Conservation (phyloP, 2,797 vertebrate genomes). For the Pseudochaenichthys georgianus region DNA sequence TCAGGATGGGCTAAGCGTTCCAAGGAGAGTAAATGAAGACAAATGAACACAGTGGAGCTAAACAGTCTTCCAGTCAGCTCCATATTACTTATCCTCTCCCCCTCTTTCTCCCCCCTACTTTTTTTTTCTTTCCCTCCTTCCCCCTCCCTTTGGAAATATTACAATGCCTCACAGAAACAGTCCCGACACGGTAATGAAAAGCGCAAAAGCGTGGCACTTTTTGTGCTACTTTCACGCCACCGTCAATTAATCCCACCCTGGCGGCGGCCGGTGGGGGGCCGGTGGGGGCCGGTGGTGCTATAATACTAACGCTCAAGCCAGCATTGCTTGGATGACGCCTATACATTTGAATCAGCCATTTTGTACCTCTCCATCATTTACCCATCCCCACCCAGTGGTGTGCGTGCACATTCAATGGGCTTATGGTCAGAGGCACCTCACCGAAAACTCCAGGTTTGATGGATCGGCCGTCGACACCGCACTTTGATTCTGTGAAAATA, state of each 20-base stretch:
- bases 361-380: constrained; percentile 38
- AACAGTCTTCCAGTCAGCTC: constrained; percentile 70
- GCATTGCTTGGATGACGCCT: constrained; percentile 51
- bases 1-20: constrained; percentile 70
- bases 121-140: neutral
- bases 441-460: constrained; percentile 64
- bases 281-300: constrained; percentile 40
- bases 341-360: constrained; percentile 53
- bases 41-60: constrained; percentile 77
- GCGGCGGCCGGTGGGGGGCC: constrained; percentile 9
- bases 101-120: constrained; percentile 18
- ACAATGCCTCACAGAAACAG: constrained; percentile 67
- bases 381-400: constrained; percentile 21
- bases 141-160: constrained; percentile 66
- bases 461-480: constrained; percentile 50
- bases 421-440: constrained; percentile 41
- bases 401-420: constrained; percentile 25
- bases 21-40: constrained; percentile 80
- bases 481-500: constrained; percentile 80
- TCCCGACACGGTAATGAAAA: constrained; percentile 72
- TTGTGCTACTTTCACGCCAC: constrained; percentile 69
- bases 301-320: constrained; percentile 66
- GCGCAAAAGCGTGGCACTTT: constrained; percentile 73
- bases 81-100: constrained; percentile 67
- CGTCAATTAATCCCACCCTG: constrained; percentile 74